These are phyloP conservation scores for Coleophora deauratella DNA, from an alignment of 2,888 invertebrate genomes.

Conservation along the genomic window DNA sequence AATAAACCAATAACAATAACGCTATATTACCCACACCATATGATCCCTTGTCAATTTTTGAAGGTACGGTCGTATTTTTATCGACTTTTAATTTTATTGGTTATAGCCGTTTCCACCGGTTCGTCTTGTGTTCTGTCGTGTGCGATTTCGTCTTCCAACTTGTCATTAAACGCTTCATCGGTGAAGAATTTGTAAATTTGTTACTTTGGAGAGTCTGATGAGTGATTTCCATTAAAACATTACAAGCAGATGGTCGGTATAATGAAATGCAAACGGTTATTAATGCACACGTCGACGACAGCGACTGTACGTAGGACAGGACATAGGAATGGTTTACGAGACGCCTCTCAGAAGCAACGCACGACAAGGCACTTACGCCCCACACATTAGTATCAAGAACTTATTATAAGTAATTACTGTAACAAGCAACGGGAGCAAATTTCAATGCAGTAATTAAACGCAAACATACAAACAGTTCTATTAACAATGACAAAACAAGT, in stretches of 20 bases:
- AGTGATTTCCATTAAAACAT: slow-evolving; percentile 8
- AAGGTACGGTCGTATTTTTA: slow-evolving; percentile 38
- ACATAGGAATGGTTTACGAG: slow-evolving; percentile 7
- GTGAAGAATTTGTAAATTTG: background rate
- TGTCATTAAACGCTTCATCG: no score
- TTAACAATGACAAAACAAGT: no score
- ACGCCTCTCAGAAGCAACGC: slow-evolving; percentile 19
- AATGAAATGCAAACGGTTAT: slow-evolving; percentile 17
- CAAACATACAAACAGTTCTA: no score
- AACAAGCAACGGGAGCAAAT: slow-evolving; percentile 26
- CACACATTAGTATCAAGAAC: slow-evolving; percentile 28
- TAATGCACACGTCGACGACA: slow-evolving; percentile 10
- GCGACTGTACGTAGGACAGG: slow-evolving; percentile 6
- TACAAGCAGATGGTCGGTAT: slow-evolving; percentile 16
- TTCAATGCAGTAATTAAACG: slow-evolving; percentile 18
- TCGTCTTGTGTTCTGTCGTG: background rate
- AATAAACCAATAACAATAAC: slow-evolving; percentile 56
- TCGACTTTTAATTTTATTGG: slow-evolving; percentile 63
- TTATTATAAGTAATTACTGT: slow-evolving; percentile 25
- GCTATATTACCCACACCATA: slow-evolving; percentile 46
- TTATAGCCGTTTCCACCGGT: slow-evolving; percentile 25
- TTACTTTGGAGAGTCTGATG: background rate
- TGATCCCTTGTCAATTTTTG: slow-evolving; percentile 37
- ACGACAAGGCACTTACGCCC: slow-evolving; percentile 15
- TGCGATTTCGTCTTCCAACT: slow-evolving; percentile 5